Base-by-base conservation (phyloP, 1,140 invertebrate genomes). In the Papilio dardanus region DNA sequence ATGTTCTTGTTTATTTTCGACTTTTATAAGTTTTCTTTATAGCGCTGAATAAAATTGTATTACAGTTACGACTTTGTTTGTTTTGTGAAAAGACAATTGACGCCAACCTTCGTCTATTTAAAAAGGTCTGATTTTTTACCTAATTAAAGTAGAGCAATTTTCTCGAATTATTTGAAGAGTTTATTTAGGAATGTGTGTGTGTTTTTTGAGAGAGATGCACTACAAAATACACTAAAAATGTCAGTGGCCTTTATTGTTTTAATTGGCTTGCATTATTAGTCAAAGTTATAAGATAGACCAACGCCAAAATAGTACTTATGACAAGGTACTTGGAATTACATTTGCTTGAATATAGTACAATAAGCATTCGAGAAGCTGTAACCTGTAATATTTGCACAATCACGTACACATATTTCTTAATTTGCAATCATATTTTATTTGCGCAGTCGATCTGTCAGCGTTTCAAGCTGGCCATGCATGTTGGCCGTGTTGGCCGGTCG, bases 401-500 rank as follows among this genome's bases (percentile, higher is more conserved):
- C 54, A 62, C 54, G 24, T 28, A 28, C 10, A 62, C 10, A 14
- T 58, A 14, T 3, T 62, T 62, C 24, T 28, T 28, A 62, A 62
- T 62, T 62, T 62, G 54, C 54, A 30, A 62, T 62, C 12, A 3
- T 62, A 30, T 62, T 62, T 30, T 30, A 62, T 62, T 28, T 62
- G 54, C 24, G 54, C 54, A 54, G n/a, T 50, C 35, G 50, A 78
- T 81, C 79, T 79, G 82, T 82, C 80, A 81, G 77, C 74, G 77
- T 46, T 75, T 76, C 77, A 73, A 54, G 79, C 79, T 80, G 83
- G 79, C 78, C 78, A 58, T 75, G 77, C 77, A 73, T 65, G 79
- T 79, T 80, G 83, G 79, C 78, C 78, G 73, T 71, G 79, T 79
- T 81, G 83, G 79, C 79, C 77, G 80, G 76, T 77, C 80, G 21